Evolutionary conservation across 2,797 vertebrate species (phyloP), one percentile per base, ranked within the genome.

Genomic region (Monodelphis domestica): DNA sequence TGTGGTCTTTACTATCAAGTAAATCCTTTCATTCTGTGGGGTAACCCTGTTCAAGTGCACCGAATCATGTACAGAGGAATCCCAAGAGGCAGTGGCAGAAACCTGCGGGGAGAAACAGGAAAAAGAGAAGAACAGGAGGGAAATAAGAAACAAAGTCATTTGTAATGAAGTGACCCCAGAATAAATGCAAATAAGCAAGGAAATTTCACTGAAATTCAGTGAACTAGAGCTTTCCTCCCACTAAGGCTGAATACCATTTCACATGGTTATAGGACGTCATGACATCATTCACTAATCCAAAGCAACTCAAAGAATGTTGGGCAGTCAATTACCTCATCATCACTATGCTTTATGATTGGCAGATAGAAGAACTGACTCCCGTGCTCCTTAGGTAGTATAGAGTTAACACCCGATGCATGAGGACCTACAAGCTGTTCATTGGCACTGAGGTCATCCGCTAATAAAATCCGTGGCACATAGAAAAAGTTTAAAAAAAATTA

Each of bases 341-440:
- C 99, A 89, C 99, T 99, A 98, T 99, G 99, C 97, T 99, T 99
- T 98, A 99, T 99, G 98, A 99, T 99, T 55, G 99, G 99, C 97
- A 99, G 98, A 98, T 99, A 99, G 98, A 99, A 99, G 98, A 99
- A 99, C 92, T 99, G 99, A 97, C 99, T 99, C 97, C 99, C 99
- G 1, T 99, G 99, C 97, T 99, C 99, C 98, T 99, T 99, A 93
- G 99, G 99, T 94, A 99, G 98, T 97, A 99, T 99, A 57, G 99
- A 99, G 98, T 99, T 99, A 96, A 99, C 98, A 0, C 99, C 99
- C 0, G 99, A 99, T 3, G 99, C 99, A 15, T 99, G 99, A 70
- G 99, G 99, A 91, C 99, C 99, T 0, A 98, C 98, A 90, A 99
- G 99, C 98, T 99, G 99, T 97, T 99, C 99, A 53, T 98, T 99